Evolutionary conservation across 2,888 invertebrate species (phyloP), one percentile per base, ranked within the genome.

Genomic region (Empis livida): DNA sequence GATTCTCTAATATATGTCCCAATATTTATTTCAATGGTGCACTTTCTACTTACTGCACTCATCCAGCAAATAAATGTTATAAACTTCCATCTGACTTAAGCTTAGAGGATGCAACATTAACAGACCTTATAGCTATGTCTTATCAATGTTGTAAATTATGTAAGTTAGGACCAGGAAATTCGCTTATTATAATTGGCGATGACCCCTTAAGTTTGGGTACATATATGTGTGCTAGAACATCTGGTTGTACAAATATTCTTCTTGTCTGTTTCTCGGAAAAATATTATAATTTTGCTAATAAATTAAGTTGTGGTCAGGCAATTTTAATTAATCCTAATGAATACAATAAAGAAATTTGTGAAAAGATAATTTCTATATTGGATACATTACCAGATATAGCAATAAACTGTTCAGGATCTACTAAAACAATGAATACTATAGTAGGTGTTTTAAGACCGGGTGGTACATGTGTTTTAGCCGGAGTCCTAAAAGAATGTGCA

Each of bases 1-100:
- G 65, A 0, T 45, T 52, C 1, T 65, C 63, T 49, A 66, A 65
- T 46, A 56, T 66, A 38, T 65, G 65, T 32, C 35, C 52, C 2
- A 53, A 59, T 2, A 50, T 63, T 44, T 49, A 54, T 4, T 64
- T 60, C 44, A 60, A 59, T 17, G 63, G 64, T 2, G 63, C 62
- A 15, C 49, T 65, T n/a, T 49, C 53, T 2, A 61, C 54, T 30
- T 58, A 56, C 44, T 59, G 61, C 39, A 48, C 55, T 1, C 65
- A 66, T 45, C 65, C 64, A 1, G 62, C 59, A 0, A 57, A 62
- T 32, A 57, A 63, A 1, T 66, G 65, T 42, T 61, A 66, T 47
- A 62, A 60, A 14, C 45, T 65, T 13, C 59, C 60, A 6, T 48
- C 49, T 4, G 11, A 43, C 1, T 51, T 61, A 0, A 53, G 53